These are phyloP conservation scores for Gonatopus flavifemur DNA, from an alignment of 1,140 invertebrate genomes.

Conservation along the genomic window DNA sequence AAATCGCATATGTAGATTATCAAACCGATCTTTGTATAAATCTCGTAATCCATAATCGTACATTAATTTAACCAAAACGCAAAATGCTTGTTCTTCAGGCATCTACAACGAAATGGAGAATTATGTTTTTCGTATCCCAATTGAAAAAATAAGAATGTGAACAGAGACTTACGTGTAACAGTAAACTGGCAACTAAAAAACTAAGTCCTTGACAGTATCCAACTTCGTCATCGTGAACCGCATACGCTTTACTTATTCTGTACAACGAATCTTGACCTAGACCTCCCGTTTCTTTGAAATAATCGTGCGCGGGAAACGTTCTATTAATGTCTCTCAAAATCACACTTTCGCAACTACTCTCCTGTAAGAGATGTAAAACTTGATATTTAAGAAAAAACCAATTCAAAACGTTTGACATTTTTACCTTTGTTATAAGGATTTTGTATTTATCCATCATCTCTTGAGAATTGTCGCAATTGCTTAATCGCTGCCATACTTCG, in stretches of 20 bases:
- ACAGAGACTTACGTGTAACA: slow-evolving; percentile 82
- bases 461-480: slow-evolving; percentile 79
- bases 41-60: slow-evolving; percentile 93
- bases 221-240: slow-evolving; percentile 95
- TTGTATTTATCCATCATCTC: slow-evolving; percentile 91
- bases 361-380: slow-evolving; percentile 58
- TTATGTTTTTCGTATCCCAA: slow-evolving; percentile 11
- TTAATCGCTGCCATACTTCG: slow-evolving; percentile 95
- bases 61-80: slow-evolving; percentile 95
- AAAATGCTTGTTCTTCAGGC: slow-evolving; percentile 99
- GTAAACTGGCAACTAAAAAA: slow-evolving; percentile 91
- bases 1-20: slow-evolving; percentile 90
- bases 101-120: slow-evolving; percentile 68
- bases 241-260: slow-evolving; percentile 95
- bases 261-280: slow-evolving; percentile 93
- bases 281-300: slow-evolving; percentile 91
- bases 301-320: slow-evolving; percentile 98
- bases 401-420: slow-evolving; percentile 15
- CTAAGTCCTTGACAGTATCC: slow-evolving; percentile 98
- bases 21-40: slow-evolving; percentile 95
- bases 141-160: slow-evolving; percentile 8
- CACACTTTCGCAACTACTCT: slow-evolving; percentile 86
- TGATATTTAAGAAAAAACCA: not conserved
- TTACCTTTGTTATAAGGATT: slow-evolving; percentile 86
- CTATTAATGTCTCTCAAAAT: slow-evolving; percentile 95